phyloP scores from a whole-genome alignment of 1,140 invertebrate species.

The Apis florea region DNA sequence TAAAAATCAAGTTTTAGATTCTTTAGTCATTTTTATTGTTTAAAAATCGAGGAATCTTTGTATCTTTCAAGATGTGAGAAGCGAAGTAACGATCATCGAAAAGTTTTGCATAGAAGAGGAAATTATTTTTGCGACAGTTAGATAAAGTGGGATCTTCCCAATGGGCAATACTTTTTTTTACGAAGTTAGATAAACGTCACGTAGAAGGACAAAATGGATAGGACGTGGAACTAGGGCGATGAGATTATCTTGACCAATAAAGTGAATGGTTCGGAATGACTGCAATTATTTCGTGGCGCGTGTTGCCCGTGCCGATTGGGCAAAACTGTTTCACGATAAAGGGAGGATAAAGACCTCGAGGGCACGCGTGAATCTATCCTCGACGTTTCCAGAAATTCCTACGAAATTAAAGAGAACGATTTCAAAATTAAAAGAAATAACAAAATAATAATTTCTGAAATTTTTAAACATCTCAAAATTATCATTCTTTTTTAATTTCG shows the following conservation, averaged over 20 bases:
- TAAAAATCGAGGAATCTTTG: neutral
- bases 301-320: slow-evolving; percentile 62
- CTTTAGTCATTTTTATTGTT: neutral
- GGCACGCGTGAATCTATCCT: slow-evolving; percentile 31
- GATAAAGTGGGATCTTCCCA: neutral
- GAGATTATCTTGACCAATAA: slow-evolving; percentile 77
- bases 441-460: neutral
- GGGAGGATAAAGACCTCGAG: slow-evolving; percentile 47
- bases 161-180: neutral
- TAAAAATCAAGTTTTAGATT: no score
- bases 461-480: no score
- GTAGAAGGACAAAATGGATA: slow-evolving; percentile 72
- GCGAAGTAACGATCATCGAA: no score
- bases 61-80: neutral
- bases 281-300: slow-evolving; percentile 76
- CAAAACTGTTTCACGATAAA: slow-evolving; percentile 56
- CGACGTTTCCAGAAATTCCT: neutral
- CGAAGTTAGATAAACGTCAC: slow-evolving; percentile 61
- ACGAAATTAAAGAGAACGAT: neutral
- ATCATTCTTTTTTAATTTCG: no score
- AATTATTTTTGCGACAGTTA: neutral
- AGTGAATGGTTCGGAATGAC: slow-evolving; percentile 75
- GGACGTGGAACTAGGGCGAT: slow-evolving; percentile 73
- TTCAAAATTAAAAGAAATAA: no score
- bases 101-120: no score